Evolutionary conservation across 2,113 vertebrate genomes (phyloP).

Genomic region (Connochaetes taurinus): DNA sequence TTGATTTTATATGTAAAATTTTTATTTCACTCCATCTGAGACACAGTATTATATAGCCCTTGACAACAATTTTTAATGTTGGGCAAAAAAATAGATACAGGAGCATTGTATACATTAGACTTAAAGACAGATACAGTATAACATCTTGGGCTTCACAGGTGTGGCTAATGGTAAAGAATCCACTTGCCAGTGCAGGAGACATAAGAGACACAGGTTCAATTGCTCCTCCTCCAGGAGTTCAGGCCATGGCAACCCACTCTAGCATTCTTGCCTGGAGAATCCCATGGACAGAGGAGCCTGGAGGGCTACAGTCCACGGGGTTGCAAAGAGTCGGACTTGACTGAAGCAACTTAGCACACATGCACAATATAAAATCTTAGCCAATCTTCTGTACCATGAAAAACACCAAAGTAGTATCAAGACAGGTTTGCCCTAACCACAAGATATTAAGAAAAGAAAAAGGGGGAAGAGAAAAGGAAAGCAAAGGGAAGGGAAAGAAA

Average conservation of each 20-base stretch:
- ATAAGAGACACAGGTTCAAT: neutral
- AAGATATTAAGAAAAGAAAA: neutral
- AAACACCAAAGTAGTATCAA: neutral
- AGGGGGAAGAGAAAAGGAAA: neutral
- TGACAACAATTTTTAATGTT: neutral
- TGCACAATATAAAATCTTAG: neutral
- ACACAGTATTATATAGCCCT: neutral
- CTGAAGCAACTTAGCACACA: neutral
- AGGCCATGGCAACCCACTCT: neutral
- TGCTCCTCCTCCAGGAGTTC: neutral
- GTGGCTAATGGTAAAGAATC: neutral
- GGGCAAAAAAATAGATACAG: neutral
- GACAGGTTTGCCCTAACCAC: neutral
- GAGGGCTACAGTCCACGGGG: neutral
- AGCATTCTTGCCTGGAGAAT: neutral
- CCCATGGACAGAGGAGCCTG: neutral
- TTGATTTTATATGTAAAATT: constrained; percentile 34
- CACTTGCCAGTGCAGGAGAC: neutral
- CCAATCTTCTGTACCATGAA: neutral
- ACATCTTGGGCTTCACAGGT: neutral
- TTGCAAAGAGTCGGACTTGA: neutral
- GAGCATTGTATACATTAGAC: neutral
- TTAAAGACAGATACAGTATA: neutral
- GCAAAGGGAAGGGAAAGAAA: neutral
- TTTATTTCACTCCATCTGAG: constrained; percentile 36